Evolutionary conservation across 2,113 vertebrate species (phyloP).

Genomic region (Mastomys natalensis): DNA sequence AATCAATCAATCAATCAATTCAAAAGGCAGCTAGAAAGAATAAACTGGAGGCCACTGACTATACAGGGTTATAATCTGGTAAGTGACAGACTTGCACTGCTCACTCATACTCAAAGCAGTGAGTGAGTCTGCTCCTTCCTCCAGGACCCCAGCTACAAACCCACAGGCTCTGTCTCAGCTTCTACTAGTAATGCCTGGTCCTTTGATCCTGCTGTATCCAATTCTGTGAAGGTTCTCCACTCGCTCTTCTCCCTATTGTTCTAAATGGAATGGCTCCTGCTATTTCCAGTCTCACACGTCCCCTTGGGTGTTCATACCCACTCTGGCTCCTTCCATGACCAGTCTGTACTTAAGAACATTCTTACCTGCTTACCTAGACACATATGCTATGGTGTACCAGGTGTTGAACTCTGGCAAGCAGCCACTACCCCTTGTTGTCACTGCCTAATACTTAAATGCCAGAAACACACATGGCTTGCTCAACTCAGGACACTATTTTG

Average conservation of each 20-base stretch:
- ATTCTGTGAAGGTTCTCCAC: neutral
- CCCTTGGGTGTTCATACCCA: rapidly evolving
- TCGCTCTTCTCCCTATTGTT: neutral
- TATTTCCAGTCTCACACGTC: rapidly evolving
- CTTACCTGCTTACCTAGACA: neutral
- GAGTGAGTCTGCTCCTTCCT: neutral
- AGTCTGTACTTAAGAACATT: neutral
- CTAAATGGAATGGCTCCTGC: neutral
- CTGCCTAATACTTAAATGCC: neutral
- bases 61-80: too few species aligned
- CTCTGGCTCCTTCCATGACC: neutral
- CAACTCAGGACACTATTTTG: neutral
- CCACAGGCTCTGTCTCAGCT: neutral
- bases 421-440: neutral
- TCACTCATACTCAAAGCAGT: neutral
- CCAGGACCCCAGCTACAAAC: neutral
- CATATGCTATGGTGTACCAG: neutral
- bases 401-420: neutral
- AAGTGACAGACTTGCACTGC: rapidly evolving
- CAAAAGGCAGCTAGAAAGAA: neutral
- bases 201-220: too few species aligned
- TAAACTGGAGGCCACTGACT: neutral
- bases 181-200: neutral
- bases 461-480: neutral
- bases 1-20: neutral